A percentile compares a stretch with the other conserved stretches of the same genome.
phyloP scores from a whole-genome alignment of 2,888 invertebrate species.

The Orgyia antiqua region DNA sequence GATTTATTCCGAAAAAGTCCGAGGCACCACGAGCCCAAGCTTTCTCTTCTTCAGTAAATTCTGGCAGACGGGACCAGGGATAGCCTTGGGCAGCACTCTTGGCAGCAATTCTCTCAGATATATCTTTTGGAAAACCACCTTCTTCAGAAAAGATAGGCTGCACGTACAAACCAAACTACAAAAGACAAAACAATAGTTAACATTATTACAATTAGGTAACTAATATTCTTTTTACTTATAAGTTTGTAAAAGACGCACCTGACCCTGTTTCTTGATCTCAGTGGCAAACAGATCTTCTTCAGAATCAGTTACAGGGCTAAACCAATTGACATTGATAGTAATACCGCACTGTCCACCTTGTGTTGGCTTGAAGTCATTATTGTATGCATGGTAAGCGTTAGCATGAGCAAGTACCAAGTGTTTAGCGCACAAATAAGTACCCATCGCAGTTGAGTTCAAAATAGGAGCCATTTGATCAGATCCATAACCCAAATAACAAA shows the following conservation, averaged over 20 bases:
- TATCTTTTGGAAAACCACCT: conserved; percentile 73
- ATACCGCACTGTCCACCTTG: conserved; percentile 28
- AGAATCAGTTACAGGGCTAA: conserved; percentile 32
- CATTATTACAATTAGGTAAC: background rate
- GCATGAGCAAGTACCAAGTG: conserved; percentile 73
- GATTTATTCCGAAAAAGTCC: conserved; percentile 78
- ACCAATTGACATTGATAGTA: conserved; percentile 13
- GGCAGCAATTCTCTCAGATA: conserved; percentile 53
- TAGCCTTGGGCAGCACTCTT: conserved; percentile 60
- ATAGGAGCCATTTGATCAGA: conserved; percentile 35
- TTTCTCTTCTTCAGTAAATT: conserved; percentile 52
- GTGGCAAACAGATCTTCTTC: conserved; percentile 39
- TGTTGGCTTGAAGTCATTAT: conserved; percentile 37
- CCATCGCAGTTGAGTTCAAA: conserved; percentile 51
- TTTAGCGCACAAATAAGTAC: conserved; percentile 66
- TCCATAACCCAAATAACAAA: conserved; percentile 58
- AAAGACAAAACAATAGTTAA: background rate
- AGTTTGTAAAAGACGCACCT: too few species aligned
- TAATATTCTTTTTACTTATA: background rate
- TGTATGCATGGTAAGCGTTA: conserved; percentile 50
- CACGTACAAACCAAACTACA: conserved; percentile 6
- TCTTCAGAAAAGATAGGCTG: conserved; percentile 66
- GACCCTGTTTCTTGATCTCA: conserved; percentile 16
- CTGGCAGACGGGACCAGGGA: conserved; percentile 52
- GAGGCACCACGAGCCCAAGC: conserved; percentile 36